These are phyloP conservation scores for Acomys russatus DNA, from an alignment of 2,797 vertebrate species.

Conservation along the genomic window DNA sequence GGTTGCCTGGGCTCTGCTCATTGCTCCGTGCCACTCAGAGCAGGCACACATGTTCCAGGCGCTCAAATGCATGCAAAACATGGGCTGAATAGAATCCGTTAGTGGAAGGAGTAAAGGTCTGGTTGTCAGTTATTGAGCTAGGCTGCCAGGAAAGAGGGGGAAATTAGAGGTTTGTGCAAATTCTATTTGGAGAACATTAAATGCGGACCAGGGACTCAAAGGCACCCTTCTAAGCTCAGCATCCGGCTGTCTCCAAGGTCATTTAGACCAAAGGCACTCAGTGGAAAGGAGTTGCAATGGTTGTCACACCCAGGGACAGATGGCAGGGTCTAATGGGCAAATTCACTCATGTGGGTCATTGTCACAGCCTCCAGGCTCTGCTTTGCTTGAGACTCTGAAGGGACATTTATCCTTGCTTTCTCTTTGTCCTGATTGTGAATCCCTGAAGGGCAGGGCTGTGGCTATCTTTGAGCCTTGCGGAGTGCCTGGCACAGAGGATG, in stretches of 20 bases:
- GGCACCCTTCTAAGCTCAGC: conserved; percentile 33
- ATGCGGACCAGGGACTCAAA: conserved; percentile 65
- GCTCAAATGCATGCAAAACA: conserved; percentile 49
- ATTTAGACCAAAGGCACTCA: conserved; percentile 38
- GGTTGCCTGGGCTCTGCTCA: conserved; percentile 68
- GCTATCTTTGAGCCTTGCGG: conserved; percentile 24
- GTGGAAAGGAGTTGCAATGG: conserved; percentile 39
- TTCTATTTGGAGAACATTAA: conserved; percentile 68
- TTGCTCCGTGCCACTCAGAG: background rate
- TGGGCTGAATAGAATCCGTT: conserved; percentile 66
- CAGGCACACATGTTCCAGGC: conserved; percentile 36
- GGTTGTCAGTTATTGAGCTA: conserved; percentile 68
- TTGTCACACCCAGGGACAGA: conserved; percentile 56
- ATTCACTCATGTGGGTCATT: conserved; percentile 51
- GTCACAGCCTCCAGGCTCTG: conserved; percentile 33
- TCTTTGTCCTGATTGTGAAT: conserved; percentile 21
- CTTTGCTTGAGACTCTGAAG: background rate
- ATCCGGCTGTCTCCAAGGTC: conserved; percentile 80
- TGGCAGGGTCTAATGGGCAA: conserved; percentile 65
- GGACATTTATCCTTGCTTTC: background rate
- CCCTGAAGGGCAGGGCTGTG: conserved; percentile 45
- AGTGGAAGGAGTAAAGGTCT: conserved; percentile 62
- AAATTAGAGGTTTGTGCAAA: conserved; percentile 77
- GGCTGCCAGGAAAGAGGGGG: conserved; percentile 64
- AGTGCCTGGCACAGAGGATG: background rate